Evolutionary conservation across 2,888 invertebrate genomes (phyloP).

Genomic region (Cremastinae sp.): DNA sequence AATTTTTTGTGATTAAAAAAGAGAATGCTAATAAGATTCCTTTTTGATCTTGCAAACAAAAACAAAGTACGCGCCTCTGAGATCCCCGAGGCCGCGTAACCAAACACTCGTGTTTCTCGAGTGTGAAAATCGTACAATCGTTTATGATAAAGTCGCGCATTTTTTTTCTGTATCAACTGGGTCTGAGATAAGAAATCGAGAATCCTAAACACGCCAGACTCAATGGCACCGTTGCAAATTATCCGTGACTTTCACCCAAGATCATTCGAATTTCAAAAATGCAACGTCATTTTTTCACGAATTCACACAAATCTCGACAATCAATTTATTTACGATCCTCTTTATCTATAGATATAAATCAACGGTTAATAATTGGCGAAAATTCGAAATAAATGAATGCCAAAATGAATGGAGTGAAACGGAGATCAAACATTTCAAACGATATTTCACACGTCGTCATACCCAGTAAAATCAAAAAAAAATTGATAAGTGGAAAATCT

Average conservation of each 20-base stretch:
- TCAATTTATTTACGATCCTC: not conserved
- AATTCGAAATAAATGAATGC: no score
- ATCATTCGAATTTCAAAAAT: not conserved
- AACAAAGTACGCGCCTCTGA: not conserved
- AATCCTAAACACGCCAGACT: conserved; percentile 63
- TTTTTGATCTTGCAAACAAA: not conserved
- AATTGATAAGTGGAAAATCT: conserved; percentile 2
- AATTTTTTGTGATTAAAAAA: no score
- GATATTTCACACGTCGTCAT: no score
- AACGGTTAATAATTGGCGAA: no score
- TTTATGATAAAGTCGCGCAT: conserved; percentile 11
- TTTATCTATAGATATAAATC: no score
- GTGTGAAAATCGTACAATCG: conserved; percentile 23
- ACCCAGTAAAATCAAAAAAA: no score
- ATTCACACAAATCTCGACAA: no score
- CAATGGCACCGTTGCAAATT: conserved; percentile 60
- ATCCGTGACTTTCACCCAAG: not conserved
- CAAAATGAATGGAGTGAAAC: no score
- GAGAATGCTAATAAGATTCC: not conserved
- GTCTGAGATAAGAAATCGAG: conserved; percentile 59
- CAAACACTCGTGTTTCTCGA: conserved; percentile 1
- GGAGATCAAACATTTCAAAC: no score
- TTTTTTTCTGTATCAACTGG: conserved; percentile 23
- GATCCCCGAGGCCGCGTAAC: not conserved
- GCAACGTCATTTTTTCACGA: not conserved